Percentiles rank a stretch among this genome's conserved stretches.
These are phyloP conservation scores for Watsonalla binaria DNA, from an alignment of 2,888 invertebrate species.

Conservation along the genomic window DNA sequence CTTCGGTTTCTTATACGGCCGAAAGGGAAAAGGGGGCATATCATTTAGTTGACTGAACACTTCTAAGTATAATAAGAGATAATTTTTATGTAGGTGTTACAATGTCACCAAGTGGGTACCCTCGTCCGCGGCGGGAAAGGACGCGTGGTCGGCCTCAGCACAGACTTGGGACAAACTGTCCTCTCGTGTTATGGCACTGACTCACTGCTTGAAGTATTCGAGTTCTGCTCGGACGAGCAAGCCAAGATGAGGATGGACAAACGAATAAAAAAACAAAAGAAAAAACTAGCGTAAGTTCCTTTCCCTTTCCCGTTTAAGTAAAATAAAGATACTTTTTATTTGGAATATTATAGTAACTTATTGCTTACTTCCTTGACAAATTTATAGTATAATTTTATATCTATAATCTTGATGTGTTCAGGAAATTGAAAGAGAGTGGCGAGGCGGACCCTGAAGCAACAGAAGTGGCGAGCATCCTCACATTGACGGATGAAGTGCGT, in stretches of 20 bases:
- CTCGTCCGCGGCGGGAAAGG: constrained; percentile 89
- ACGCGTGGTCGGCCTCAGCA: constrained; percentile 85
- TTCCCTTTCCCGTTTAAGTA: not conserved
- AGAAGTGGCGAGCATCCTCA: constrained; percentile 61
- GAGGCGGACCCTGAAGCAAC: constrained; percentile 45
- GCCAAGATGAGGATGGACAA: constrained; percentile 84
- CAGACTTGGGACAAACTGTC: constrained; percentile 85
- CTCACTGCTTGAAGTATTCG: constrained; percentile 88
- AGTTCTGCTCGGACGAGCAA: constrained; percentile 87
- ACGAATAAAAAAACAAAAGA: constrained; percentile 86
- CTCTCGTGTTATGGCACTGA: constrained; percentile 92
- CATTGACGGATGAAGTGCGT: constrained; percentile 85
- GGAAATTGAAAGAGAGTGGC: constrained; percentile 58
- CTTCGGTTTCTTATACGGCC: too few relatives aligned
- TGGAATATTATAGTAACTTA: not conserved
- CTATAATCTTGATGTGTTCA: constrained; percentile 14
- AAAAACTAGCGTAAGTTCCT: constrained; percentile 68
- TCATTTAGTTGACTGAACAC: too few relatives aligned
- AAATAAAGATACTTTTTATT: not conserved
- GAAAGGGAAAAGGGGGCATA: too few relatives aligned
- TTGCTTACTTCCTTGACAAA: too few relatives aligned
- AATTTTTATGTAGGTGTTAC: constrained; percentile 65
- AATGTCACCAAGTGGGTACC: constrained; percentile 87
- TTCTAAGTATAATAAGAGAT: not conserved
- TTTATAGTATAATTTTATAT: too few relatives aligned